Conservation (phyloP, 2,888 invertebrate genomes). For the Dynastes tityus region DNA sequence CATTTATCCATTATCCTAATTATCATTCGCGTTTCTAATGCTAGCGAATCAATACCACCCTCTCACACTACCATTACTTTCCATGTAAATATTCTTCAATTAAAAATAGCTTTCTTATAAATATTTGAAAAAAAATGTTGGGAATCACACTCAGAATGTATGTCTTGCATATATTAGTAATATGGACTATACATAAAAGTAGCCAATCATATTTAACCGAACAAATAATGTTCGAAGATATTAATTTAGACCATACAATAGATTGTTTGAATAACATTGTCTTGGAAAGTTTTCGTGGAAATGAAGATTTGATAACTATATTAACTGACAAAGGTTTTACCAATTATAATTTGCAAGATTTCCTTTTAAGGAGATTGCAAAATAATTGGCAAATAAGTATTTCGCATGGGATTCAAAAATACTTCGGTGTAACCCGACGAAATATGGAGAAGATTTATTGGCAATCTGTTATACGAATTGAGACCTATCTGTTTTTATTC, state of each 20-base stretch:
- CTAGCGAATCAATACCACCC: too few relatives aligned
- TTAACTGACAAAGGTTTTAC: not conserved
- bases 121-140: too few relatives aligned
- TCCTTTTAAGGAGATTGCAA: not conserved
- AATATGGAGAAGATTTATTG: slow-evolving; percentile 15
- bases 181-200: not conserved
- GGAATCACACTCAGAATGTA: not conserved
- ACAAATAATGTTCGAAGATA: not conserved
- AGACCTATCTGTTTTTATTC: slow-evolving; percentile 52
- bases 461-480: not conserved
- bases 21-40: too few relatives aligned
- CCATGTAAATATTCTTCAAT: too few relatives aligned
- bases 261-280: slow-evolving; percentile 17
- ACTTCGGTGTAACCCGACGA: not conserved
- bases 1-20: too few relatives aligned
- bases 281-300: not conserved
- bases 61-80: too few relatives aligned
- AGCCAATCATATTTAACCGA: not conserved
- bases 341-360: not conserved
- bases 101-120: too few relatives aligned
- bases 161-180: not conserved
- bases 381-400: not conserved
- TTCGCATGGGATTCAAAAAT: slow-evolving; percentile 1
- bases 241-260: not conserved
- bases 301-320: not conserved